Conservation (phyloP, 2,888 invertebrate species). For the Pilophorus perplexus region DNA sequence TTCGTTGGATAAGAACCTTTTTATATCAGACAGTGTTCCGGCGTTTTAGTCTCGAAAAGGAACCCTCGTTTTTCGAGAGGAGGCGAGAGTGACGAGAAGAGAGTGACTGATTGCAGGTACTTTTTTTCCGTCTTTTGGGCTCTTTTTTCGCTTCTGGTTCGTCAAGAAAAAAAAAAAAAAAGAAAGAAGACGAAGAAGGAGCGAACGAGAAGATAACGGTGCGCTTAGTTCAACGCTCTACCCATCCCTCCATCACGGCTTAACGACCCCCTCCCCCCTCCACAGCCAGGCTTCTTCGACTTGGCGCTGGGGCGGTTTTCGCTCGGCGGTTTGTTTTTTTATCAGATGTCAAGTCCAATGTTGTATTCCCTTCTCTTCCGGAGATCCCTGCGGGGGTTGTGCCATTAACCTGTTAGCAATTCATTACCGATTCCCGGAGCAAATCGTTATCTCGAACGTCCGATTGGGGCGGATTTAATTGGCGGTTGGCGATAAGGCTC, state of each 20-base stretch:
- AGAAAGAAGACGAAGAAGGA: too few relatives aligned
- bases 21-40: too few relatives aligned
- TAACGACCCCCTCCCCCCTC: background rate
- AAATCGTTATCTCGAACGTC: background rate
- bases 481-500: too few relatives aligned
- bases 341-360: slow-evolving; percentile 18
- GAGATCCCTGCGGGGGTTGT: background rate
- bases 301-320: background rate
- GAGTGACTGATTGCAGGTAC: background rate
- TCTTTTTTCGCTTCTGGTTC: too few relatives aligned
- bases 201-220: slow-evolving; percentile 22
- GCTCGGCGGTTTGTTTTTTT: too few relatives aligned
- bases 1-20: too few relatives aligned
- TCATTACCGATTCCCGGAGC: slow-evolving; percentile 4
- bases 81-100: background rate
- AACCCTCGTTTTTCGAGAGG: too few relatives aligned
- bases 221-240: slow-evolving; percentile 15
- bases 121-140: background rate
- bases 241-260: background rate
- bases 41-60: too few relatives aligned
- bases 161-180: background rate
- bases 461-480: too few relatives aligned
- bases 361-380: background rate
- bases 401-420: slow-evolving; percentile 15
- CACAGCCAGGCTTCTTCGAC: background rate